Percentiles rank a stretch among this genome's conserved stretches.
phyloP scores from a whole-genome alignment of 2,797 vertebrate species.

The Xyrichtys novacula region DNA sequence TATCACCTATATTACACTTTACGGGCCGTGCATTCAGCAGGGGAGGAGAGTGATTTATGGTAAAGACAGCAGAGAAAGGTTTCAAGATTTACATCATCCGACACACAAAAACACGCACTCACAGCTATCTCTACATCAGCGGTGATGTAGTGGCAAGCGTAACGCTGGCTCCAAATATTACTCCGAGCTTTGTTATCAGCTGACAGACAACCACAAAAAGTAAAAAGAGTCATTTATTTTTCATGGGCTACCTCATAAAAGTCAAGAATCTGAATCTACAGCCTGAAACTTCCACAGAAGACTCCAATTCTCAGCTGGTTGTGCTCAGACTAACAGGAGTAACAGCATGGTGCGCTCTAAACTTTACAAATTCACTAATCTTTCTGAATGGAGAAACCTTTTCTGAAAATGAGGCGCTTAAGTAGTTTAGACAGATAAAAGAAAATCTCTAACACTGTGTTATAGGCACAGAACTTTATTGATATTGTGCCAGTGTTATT shows the following conservation, averaged over 20 bases:
- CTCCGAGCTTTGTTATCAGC: constrained; percentile 11
- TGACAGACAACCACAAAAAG: constrained; percentile 26
- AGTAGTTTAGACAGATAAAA: no score
- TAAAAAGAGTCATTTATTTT: neutral
- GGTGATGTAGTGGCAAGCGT: constrained; percentile 4
- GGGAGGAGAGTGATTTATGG: constrained; percentile 60
- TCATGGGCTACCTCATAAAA: neutral
- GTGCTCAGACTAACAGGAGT: neutral
- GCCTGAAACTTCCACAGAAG: neutral
- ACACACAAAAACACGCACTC: neutral
- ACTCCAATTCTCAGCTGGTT: neutral
- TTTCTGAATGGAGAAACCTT: neutral
- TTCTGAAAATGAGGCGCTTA: no score
- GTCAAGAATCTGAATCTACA: neutral
- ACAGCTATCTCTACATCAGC: constrained; percentile 2
- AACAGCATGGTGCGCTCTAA: neutral
- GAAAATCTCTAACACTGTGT: no score
- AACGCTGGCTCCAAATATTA: constrained; percentile 17
- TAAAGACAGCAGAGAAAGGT: constrained; percentile 41
- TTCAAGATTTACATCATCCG: constrained; percentile 47
- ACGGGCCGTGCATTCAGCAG: constrained; percentile 48
- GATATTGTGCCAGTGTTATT: no score
- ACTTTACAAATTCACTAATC: neutral
- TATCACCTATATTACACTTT: constrained; percentile 57
- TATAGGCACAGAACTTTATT: no score